Base-by-base conservation (phyloP, 2,888 invertebrate species). In the Cataglyphis livida region DNA sequence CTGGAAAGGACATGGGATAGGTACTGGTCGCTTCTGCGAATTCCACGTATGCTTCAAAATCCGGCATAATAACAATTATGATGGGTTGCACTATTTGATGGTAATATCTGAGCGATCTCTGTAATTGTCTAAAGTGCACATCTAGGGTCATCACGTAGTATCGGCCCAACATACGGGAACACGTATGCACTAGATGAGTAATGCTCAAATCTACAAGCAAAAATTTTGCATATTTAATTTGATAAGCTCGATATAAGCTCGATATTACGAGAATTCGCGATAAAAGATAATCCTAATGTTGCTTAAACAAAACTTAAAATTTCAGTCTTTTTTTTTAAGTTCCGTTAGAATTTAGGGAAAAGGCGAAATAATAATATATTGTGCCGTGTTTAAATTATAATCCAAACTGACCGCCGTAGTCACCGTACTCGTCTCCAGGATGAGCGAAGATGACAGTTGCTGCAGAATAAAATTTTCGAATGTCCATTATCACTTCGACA, bases 1-100 rank as follows among this genome's bases (percentile, higher is more conserved):
- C 83, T 35, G 90, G 73, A 4, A 68, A 81, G 2, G 86, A 84
- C 90, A 92, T 91, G 44, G 86, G 82, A 21, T 88, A 84, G 5
- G 44, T 57, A 0, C 21, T 65, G 0, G 87, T 86, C 0, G 65
- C 59, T 2, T 68, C 38, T 0, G 74, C 51, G 18, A 92, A 91
- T 18, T 87, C 71, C 0, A 38, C 4, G 5, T 86, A 44, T 7
- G 75, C 38, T 0, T 51, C 6, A 15, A 15, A 1, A 1, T 66
- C 32, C 1, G 73, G 18, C 7, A 92, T 21, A 10, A 87, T 38
- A 3, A 88, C 86, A 1, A 89, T 51, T 64, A 81, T 66, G 18
- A 92, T 48, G 1, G 92, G 87, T 15, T 86, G 85, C 4, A 85
- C 81, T 28, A 73, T 79, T 18, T 48, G 61, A 2, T 28, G 4